Percentiles rank a stretch among this genome's conserved stretches.
These are phyloP conservation scores for Equus przewalskii DNA, from an alignment of 2,113 vertebrate genomes.

Conservation along the genomic window DNA sequence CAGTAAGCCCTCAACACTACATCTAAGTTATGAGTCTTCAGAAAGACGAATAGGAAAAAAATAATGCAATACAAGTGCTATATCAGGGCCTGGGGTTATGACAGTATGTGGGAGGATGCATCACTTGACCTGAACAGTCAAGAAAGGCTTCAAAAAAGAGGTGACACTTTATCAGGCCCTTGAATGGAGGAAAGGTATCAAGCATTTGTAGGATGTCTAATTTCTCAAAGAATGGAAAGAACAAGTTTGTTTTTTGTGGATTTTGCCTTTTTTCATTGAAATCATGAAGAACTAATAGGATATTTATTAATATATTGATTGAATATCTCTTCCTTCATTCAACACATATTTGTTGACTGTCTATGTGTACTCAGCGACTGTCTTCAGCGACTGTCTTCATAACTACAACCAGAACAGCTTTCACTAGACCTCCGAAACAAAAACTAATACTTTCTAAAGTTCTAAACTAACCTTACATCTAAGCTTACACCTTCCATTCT, in stretches of 20 bases:
- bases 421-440: not conserved
- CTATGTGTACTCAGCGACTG: not conserved
- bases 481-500: not conserved
- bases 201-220: not conserved
- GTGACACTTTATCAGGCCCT: not conserved
- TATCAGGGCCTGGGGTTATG: not conserved
- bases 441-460: not conserved
- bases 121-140: not conserved
- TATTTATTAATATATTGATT: not conserved
- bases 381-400: not conserved
- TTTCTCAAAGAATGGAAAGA: constrained; percentile 13
- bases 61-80: accelerated
- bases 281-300: not conserved
- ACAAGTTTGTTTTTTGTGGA: not conserved
- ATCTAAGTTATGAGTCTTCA: not conserved
- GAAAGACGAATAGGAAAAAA: not conserved
- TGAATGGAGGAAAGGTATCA: not conserved
- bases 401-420: not conserved
- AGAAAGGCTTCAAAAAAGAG: not conserved
- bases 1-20: not conserved
- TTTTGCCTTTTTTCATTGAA: constrained; percentile 7
- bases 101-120: not conserved
- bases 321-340: not conserved
- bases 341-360: not conserved
- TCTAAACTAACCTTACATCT: not conserved